phyloP scores from a whole-genome alignment of 2,797 vertebrate genomes.

The Mus spretus region DNA sequence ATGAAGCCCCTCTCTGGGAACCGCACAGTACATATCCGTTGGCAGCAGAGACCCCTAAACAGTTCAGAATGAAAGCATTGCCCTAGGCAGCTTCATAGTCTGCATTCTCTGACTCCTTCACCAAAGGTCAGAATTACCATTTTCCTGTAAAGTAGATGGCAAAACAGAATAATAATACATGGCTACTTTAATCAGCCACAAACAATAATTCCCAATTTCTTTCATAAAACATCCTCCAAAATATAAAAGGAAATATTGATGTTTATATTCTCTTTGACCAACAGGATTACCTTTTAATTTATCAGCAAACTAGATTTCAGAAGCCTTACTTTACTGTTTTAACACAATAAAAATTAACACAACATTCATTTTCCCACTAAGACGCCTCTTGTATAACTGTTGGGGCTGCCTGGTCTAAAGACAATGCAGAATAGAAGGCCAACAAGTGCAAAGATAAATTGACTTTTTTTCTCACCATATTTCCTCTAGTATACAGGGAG shows the following conservation, averaged over 20 bases:
- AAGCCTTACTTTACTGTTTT: conserved; percentile 76
- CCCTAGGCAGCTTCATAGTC: conserved; percentile 82
- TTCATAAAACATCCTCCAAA: conserved; percentile 63
- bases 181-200: conserved; percentile 84
- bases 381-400: conserved; percentile 49
- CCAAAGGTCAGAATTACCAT: conserved; percentile 87
- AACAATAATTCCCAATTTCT: conserved; percentile 83
- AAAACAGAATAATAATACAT: conserved; percentile 76
- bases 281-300: conserved; percentile 79
- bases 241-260: conserved; percentile 85
- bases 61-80: conserved; percentile 79
- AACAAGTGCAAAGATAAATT: conserved; percentile 15
- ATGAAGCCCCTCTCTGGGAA: conserved; percentile 77
- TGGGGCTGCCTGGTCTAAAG: not conserved
- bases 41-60: conserved; percentile 70
- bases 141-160: conserved; percentile 67
- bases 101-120: conserved; percentile 83
- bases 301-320: conserved; percentile 78
- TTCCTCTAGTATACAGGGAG: not conserved
- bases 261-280: conserved; percentile 79
- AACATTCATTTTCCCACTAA: conserved; percentile 66
- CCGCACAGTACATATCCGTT: conserved; percentile 67
- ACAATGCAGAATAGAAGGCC: not conserved
- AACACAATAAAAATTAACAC: conserved; percentile 77
- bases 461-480: conserved; percentile 42